These are phyloP conservation scores for Silurus meridionalis DNA, from an alignment of 2,113 vertebrate species.

Conservation along the genomic window DNA sequence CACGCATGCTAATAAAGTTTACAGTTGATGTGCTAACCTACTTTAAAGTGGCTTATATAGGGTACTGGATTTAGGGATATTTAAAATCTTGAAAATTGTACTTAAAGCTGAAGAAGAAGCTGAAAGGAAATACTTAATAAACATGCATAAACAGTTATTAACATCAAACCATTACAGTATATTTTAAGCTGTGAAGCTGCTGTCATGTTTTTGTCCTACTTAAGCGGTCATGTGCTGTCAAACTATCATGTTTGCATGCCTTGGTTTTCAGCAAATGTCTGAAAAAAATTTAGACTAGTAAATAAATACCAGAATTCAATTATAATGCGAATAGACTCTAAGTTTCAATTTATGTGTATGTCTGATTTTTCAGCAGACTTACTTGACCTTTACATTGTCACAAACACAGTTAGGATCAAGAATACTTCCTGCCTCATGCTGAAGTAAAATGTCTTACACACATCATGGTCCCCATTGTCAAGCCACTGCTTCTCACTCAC, in stretches of 20 bases:
- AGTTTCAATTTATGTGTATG: background rate
- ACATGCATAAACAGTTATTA: background rate
- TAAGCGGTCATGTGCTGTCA: background rate
- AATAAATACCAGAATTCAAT: background rate
- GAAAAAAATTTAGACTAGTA: background rate
- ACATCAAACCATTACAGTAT: background rate
- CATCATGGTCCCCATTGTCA: background rate
- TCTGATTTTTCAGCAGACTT: background rate
- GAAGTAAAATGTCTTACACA: background rate
- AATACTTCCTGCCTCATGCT: background rate
- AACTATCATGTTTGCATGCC: too few relatives aligned
- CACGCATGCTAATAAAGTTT: background rate
- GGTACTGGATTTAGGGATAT: background rate
- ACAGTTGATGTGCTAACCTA: background rate
- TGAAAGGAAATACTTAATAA: background rate
- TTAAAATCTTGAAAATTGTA: background rate
- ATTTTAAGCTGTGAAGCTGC: background rate
- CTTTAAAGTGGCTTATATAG: background rate
- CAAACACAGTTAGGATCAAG: background rate
- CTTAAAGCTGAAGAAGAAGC: background rate
- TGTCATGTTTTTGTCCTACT: background rate
- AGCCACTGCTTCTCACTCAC: background rate
- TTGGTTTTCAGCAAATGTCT: background rate
- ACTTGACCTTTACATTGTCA: background rate
- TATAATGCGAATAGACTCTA: background rate